Evolutionary conservation across 35 echinoderm and acorn worm species (phyloP), one percentile per base, ranked within the genome.

Genomic region (Heliocidaris tuberculata): DNA sequence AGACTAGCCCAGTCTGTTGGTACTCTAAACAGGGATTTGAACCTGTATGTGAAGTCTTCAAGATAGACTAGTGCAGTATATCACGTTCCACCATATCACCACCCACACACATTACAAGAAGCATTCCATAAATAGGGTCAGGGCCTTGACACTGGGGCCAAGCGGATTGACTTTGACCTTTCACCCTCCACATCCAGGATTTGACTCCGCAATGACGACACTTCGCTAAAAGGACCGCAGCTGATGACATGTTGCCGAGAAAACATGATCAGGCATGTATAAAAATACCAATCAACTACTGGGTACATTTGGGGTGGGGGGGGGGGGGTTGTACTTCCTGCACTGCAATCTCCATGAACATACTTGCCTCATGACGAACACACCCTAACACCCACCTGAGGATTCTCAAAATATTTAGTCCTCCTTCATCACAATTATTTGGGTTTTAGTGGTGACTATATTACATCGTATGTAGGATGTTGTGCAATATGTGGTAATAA

Each of bases 401-500:
- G 59, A 60, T 60, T 60, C 2, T 13, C 6, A 60, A 60, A 19
- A 12, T 12, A 60, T 60, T 2, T 2, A 19, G 65, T 7, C 65
- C 17, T n/a, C 65, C 21, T 3, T 78, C 65, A n/a, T 78, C 21
- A 21, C 21, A n/a, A 78, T 78, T 1, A 78, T 19, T 78, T 78
- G 65, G 65, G 65, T 78, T 78, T 78, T 78, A 78, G 65, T 78
- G 65, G 65, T 78, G 65, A 78, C 35, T 78, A 78, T 5, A 78
- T 78, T 78, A 78, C 65, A 78, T 5, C 19, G 1, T 78, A 78
- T 78, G 27, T 5, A n/a, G 65, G 65, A 78, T 78, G 21, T 78
- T 78, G 65, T 78, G 65, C 65, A 78, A 78, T 78, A 78, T 78
- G 65, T 78, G n/a, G n/a, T n/a, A n/a, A n/a, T n/a, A n/a, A n/a